Evolutionary conservation across 2,113 vertebrate species (phyloP).

Genomic region (Epinephelus fuscoguttatus): DNA sequence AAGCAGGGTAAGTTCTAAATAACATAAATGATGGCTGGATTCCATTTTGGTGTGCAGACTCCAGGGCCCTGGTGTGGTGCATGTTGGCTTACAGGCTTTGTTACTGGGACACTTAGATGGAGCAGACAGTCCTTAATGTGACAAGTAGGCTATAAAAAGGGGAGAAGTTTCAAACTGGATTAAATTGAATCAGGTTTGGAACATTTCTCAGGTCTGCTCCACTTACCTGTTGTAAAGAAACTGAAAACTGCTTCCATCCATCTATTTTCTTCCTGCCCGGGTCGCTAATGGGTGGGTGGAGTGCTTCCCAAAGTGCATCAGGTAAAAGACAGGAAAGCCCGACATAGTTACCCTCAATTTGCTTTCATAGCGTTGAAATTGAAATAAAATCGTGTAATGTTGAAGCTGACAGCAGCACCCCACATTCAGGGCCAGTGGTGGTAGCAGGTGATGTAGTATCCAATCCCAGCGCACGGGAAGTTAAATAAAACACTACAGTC

Average conservation of each 20-base stretch:
- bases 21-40: background rate
- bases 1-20: background rate
- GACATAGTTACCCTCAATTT: background rate
- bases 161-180: background rate
- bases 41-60: background rate
- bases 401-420: background rate
- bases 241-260: conserved; percentile 1
- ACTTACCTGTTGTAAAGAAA: background rate
- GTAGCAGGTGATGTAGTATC: background rate
- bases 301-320: background rate
- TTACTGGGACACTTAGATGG: background rate
- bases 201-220: conserved; percentile 10
- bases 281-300: background rate
- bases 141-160: background rate
- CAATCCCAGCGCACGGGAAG: background rate
- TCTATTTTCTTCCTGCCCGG: background rate
- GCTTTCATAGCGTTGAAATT: background rate
- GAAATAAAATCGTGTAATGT: background rate
- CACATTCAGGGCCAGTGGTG: background rate
- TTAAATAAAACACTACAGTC: conserved; percentile 3
- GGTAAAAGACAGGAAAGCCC: background rate
- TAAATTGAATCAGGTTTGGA: background rate
- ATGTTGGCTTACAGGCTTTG: background rate
- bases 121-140: background rate
- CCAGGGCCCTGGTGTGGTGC: background rate